phyloP scores from a whole-genome alignment of 2,797 vertebrate species.

The Hydrolagus colliei region DNA sequence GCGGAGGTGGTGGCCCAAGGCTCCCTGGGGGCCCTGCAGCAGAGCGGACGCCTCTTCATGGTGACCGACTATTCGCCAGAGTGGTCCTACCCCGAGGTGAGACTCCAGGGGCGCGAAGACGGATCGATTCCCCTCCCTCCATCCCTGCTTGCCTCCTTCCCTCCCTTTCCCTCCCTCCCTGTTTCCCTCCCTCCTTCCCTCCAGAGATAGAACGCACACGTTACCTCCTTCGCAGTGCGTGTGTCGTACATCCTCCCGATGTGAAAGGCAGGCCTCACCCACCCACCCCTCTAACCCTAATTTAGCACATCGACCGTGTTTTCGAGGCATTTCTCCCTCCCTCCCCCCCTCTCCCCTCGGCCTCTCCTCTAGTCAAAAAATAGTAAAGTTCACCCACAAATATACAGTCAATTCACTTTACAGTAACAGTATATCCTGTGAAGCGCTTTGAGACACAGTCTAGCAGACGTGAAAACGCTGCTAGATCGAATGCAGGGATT shows the following conservation, averaged over 20 bases:
- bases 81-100: constrained; percentile 98
- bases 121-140: background rate
- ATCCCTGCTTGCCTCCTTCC: background rate
- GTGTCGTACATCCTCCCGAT: too few relatives aligned
- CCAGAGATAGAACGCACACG: background rate
- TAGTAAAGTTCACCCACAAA: too few relatives aligned
- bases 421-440: too few relatives aligned
- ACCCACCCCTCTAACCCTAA: background rate
- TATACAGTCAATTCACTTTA: too few relatives aligned
- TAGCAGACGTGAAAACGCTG: too few relatives aligned
- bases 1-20: constrained; percentile 90
- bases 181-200: too few relatives aligned
- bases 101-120: constrained; percentile 34
- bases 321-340: background rate
- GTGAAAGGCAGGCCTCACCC: background rate
- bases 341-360: background rate
- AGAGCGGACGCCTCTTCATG: constrained; percentile 91
- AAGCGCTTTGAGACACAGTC: too few relatives aligned
- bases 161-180: background rate
- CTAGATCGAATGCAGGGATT: too few relatives aligned
- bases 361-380: background rate
- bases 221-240: too few relatives aligned
- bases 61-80: constrained; percentile 98
- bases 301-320: background rate
- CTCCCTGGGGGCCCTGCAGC: constrained; percentile 88